A percentile compares a stretch with the other conserved stretches of the same genome.
Conservation (phyloP, 2,888 invertebrate species). For the Diplazon laetatorius region DNA sequence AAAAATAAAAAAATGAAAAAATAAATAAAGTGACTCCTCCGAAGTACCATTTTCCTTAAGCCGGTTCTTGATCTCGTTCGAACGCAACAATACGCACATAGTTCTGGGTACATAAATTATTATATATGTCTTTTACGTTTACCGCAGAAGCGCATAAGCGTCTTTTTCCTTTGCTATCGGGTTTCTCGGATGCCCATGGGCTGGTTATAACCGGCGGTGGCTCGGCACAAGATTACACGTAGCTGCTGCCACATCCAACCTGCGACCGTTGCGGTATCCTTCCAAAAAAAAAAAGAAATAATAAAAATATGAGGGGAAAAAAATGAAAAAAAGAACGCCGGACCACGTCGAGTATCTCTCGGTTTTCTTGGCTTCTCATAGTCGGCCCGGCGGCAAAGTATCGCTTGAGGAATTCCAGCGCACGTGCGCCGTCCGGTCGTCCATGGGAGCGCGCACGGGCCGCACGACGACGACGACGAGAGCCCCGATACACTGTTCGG, state of each 20-base stretch:
- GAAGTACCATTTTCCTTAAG: no score
- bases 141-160: constrained; percentile 52
- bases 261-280: constrained; percentile 15
- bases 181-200: constrained; percentile 15
- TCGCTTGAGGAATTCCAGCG: constrained; percentile 42
- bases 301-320: no score
- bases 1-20: no score
- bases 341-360: background rate
- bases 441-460: background rate
- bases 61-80: no score
- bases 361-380: constrained; percentile 24
- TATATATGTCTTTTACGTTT: constrained; percentile 25
- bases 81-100: background rate
- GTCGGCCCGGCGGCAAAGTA: constrained; percentile 15
- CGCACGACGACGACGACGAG: constrained; percentile 25
- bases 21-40: no score
- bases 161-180: constrained; percentile 41
- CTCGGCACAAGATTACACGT: constrained; percentile 61
- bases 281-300: constrained; percentile 33
- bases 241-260: constrained; percentile 21
- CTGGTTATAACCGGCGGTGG: constrained; percentile 30
- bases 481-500: constrained; percentile 13
- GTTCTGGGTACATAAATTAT: constrained; percentile 25
- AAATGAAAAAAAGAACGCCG: constrained; percentile 30
- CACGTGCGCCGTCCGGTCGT: constrained; percentile 51